Base-by-base conservation (phyloP, 2,888 invertebrate genomes). In the Pristionchus mayeri region DNA sequence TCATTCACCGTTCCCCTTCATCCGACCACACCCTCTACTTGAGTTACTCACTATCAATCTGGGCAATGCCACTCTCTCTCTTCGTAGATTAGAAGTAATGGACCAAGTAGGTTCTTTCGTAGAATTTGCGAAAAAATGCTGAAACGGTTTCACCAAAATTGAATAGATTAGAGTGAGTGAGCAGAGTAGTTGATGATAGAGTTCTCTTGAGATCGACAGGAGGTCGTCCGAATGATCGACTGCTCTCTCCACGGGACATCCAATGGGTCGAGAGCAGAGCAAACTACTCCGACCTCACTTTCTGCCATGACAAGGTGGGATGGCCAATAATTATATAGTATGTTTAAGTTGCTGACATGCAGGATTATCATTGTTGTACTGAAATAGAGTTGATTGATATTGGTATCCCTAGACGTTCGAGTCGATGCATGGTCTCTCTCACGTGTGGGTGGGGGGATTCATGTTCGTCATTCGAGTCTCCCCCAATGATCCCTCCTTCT, bases 361-460 rank as follows among this genome's bases (percentile, higher is more conserved):
- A n/a, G n/a, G n/a, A n/a, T n/a, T n/a, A n/a, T n/a, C n/a, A n/a
- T n/a, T n/a, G n/a, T n/a, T n/a, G n/a, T n/a, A n/a, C n/a, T n/a
- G n/a, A n/a, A n/a, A 44, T 44, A 44, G 6, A 6, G 13, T 63
- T 44, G n/a, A 44, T 18, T 76, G 27, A 16, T 24, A 2, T 16
- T 63, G 30, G 13, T 30, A 40, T 30, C 24, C 9, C 30, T 63
- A 92, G 85, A 91, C 91, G 1, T 92, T 92, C 80, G 92, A 92
- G 71, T 90, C 90, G 30, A 92, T 92, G 88, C 92, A 92, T 81
- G 92, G 92, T 11, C 85, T 89, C 71, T 90, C 91, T 57, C 92
- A 92, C 78, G 91, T 92, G n/a, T 92, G 91, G 91, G 92, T 92
- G 57, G 92, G 92, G 21, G 92, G 92, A 57, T 92, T 92, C 86